phyloP scores from a whole-genome alignment of 2,888 invertebrate genomes.

The Osmoderma eremita region DNA sequence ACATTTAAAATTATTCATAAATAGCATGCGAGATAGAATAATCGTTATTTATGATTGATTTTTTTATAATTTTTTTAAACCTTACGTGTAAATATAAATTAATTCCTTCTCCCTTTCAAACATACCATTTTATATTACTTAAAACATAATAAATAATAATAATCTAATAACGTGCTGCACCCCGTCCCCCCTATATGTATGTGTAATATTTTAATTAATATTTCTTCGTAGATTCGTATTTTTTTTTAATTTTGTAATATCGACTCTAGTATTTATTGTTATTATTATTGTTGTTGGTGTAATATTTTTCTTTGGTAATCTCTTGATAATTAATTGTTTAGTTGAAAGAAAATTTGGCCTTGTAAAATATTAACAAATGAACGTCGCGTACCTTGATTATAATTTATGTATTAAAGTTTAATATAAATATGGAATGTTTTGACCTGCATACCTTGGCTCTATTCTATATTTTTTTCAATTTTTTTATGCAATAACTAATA shows the following conservation, averaged over 20 bases:
- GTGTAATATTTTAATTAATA: slow-evolving; percentile 1
- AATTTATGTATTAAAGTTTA: not conserved
- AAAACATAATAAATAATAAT: not conserved
- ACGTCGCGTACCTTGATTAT: not conserved
- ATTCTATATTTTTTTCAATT: slow-evolving; percentile 1
- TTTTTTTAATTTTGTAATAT: slow-evolving; percentile 20
- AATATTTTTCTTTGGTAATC: slow-evolving; percentile 28
- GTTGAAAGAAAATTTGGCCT: slow-evolving; percentile 38
- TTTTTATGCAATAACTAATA: not conserved
- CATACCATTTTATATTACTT: not conserved
- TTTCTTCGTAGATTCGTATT: slow-evolving; percentile 7
- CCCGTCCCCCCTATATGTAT: too few relatives aligned
- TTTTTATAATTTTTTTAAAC: too few relatives aligned
- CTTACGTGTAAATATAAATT: too few relatives aligned
- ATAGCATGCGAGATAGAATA: too few relatives aligned
- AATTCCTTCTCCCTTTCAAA: too few relatives aligned
- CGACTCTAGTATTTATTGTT: slow-evolving; percentile 15
- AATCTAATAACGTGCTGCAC: slow-evolving; percentile 16
- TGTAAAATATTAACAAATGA: slow-evolving; percentile 25
- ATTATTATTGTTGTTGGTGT: slow-evolving; percentile 3
- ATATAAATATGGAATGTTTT: not conserved
- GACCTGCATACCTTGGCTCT: not conserved
- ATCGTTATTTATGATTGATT: too few relatives aligned
- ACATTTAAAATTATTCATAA: too few relatives aligned
- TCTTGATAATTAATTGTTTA: slow-evolving; percentile 22